These are phyloP conservation scores for Macrochelys suwanniensis DNA, from an alignment of 2,797 vertebrate genomes.

Conservation along the genomic window DNA sequence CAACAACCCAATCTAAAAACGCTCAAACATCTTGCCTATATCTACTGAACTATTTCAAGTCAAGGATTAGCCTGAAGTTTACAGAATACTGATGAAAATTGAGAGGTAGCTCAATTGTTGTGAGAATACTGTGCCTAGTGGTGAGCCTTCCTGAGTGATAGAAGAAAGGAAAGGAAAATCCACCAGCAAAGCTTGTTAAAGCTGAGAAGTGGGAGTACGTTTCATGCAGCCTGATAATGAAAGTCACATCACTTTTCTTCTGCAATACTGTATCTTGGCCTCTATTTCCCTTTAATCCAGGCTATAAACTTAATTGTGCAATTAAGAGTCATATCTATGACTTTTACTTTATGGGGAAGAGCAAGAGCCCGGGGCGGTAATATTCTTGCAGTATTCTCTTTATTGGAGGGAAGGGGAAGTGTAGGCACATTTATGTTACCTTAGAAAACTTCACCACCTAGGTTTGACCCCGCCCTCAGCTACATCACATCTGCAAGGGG, in stretches of 20 bases:
- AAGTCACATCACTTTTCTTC: rapidly evolving
- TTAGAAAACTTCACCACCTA: neutral
- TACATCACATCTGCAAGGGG: neutral
- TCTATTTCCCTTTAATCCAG: neutral
- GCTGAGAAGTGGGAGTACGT: neutral
- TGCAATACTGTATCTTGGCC: neutral
- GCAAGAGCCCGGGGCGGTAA: neutral
- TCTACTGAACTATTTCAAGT: neutral
- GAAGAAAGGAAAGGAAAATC: neutral
- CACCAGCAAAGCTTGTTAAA: neutral
- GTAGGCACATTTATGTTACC: neutral
- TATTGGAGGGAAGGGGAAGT: neutral
- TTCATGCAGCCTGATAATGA: neutral
- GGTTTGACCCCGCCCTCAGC: neutral
- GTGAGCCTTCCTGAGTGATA: neutral
- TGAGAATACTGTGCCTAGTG: neutral
- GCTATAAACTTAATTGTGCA: neutral
- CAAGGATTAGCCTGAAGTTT: neutral
- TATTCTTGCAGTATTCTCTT: neutral
- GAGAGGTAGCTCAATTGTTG: neutral
- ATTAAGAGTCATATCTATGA: neutral
- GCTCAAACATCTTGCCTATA: neutral
- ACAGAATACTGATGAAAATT: neutral
- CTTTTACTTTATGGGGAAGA: neutral
- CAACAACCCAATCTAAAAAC: neutral